A percentile compares a stretch with the other conserved stretches of the same genome.
phyloP scores from a whole-genome alignment of 1,140 invertebrate genomes.

The Hycleus cichorii region DNA sequence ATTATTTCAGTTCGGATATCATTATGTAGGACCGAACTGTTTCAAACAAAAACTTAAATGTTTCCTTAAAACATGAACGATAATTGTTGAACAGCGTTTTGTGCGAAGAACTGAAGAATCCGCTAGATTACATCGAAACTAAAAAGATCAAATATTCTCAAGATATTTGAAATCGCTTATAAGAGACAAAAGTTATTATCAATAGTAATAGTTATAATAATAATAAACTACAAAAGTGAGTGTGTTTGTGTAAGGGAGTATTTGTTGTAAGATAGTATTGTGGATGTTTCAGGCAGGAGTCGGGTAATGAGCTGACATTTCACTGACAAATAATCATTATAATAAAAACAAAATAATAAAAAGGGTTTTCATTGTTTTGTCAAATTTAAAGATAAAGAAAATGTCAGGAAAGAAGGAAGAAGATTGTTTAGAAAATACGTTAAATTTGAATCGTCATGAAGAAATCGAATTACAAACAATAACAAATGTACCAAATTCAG shows the following conservation, averaged over 20 bases:
- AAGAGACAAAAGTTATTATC: too few relatives aligned
- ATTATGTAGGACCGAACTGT: slow-evolving; percentile 24
- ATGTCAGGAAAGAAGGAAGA: slow-evolving; percentile 37
- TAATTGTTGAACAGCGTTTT: too few relatives aligned
- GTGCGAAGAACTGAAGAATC: too few relatives aligned
- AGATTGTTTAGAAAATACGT: slow-evolving; percentile 34
- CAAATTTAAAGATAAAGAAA: not conserved
- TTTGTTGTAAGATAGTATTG: not conserved
- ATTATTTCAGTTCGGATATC: slow-evolving; percentile 22
- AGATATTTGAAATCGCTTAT: too few relatives aligned
- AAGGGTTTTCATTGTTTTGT: not conserved
- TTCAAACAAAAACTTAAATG: slow-evolving; percentile 12
- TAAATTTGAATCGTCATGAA: slow-evolving; percentile 37
- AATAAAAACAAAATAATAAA: not conserved
- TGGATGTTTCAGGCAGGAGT: not conserved
- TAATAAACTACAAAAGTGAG: too few relatives aligned
- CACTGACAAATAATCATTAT: slow-evolving; percentile 5
- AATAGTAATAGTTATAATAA: too few relatives aligned
- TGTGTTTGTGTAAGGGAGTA: too few relatives aligned
- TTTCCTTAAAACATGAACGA: slow-evolving; percentile 7
- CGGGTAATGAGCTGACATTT: slow-evolving; percentile 33
- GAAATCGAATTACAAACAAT: slow-evolving; percentile 39
- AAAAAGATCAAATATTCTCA: too few relatives aligned
- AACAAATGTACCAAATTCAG: slow-evolving; percentile 31
- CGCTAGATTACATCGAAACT: too few relatives aligned